phyloP scores from a whole-genome alignment of 2,113 vertebrate species.

The Tachycineta bicolor region DNA sequence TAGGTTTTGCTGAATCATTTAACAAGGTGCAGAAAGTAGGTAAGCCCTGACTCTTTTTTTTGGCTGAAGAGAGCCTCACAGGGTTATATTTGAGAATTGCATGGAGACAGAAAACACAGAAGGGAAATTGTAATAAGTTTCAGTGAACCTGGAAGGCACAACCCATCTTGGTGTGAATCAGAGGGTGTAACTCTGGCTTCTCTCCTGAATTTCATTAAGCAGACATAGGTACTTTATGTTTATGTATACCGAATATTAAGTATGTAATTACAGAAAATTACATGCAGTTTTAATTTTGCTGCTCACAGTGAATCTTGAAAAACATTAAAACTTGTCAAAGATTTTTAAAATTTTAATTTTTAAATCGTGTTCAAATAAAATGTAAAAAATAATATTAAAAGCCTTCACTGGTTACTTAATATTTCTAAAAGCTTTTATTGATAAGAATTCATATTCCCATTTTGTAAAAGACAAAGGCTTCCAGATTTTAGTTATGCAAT shows the following conservation, averaged over 20 bases:
- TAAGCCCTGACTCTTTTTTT: neutral
- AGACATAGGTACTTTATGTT: neutral
- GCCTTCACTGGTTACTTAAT: neutral
- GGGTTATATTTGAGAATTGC: conserved; percentile 48
- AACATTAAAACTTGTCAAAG: neutral
- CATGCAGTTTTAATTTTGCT: neutral
- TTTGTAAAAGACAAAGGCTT: neutral
- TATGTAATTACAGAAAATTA: conserved; percentile 36
- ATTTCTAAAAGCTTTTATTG: neutral
- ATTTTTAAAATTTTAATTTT: neutral
- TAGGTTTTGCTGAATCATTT: conserved; percentile 44
- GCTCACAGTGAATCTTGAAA: neutral
- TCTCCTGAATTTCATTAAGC: conserved; percentile 26
- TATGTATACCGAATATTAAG: conserved; percentile 7
- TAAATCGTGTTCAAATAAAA: neutral
- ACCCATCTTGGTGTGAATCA: conserved; percentile 19
- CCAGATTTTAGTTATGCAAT: neutral
- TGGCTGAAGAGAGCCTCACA: conserved; percentile 46
- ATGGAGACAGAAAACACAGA: neutral
- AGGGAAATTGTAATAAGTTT: conserved; percentile 31
- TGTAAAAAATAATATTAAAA: neutral
- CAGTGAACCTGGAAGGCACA: conserved; percentile 38
- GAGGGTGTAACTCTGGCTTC: conserved; percentile 38
- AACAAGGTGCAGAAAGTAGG: neutral
- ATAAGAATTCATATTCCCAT: neutral